Evolutionary conservation across 2,888 invertebrate genomes (phyloP), one percentile per base, ranked within the genome.

Genomic region (Cephus runcator): DNA sequence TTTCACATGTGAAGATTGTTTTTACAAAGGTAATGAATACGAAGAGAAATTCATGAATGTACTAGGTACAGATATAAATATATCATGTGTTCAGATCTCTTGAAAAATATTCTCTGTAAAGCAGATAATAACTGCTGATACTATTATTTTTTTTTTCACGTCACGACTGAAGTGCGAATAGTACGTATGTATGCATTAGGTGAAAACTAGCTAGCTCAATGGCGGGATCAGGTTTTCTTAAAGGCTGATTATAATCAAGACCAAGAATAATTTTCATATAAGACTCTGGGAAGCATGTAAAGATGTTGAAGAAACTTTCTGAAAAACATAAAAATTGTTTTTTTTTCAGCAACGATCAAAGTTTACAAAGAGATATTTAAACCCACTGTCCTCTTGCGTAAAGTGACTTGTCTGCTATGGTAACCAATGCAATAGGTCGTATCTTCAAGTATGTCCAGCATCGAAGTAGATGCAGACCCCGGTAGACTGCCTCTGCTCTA

Each of bases 401-500:
- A 56, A 56, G 56, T 56, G 56, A 56, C 56, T 56, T 56, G 56
- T 56, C 56, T 15, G 9, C 56, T 56, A 23, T 56, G 56, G 23
- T 56, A 56, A 23, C 56, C 56, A 56, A 56, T 56, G 56, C 56
- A 56, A 56, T 56, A 56, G 56, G 56, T 56, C 56, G 56, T 56
- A 56, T 23, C 56, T 56, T 56, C 56, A 56, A 23, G 23, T 56
- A 56, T 56, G 56, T 56, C 56, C 56, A 56, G 56, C 23, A 56
- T 56, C 56, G 56, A 56, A 56, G 56, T 56, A 56, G 56, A 56
- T 56, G 9, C 23, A 56, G 56, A 56, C 56, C 56, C 56, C 56
- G 56, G 56, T 23, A 56, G 75, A 71, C 73, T 75, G 76, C 71
- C 79, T 73, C 56, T 76, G 77, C 74, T 77, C 79, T 73, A 78